Evolutionary conservation across 2,888 invertebrate genomes (phyloP), one percentile per base, ranked within the genome.

Genomic region (Cephus rjabovi): DNA sequence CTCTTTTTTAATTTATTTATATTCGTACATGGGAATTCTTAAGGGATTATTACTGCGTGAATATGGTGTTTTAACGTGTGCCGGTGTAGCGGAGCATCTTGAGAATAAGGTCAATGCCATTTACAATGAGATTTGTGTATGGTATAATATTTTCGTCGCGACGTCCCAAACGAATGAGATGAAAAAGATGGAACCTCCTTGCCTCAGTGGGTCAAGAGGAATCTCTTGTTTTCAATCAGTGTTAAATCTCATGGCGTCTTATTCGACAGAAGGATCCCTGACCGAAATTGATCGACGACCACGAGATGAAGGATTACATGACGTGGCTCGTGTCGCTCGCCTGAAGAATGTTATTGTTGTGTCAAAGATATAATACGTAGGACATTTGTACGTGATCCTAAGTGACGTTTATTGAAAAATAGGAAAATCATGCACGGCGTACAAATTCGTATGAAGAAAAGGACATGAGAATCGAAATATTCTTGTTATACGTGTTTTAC

Each of bases 281-380:
- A 81, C 80, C 80, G 80, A 79, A 81, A 81, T 81, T 76, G 75
- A 81, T 77, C 76, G 35, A 33, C 15, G 71, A 71, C 71, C 31
- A 71, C 71, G 71, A 71, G 71, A 56, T 56, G 40, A 56, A 56
- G 40, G 40, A 56, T 56, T 56, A 56, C 40, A 56, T 56, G 40
- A 56, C 40, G 40, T 56, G 40, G 40, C 40, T 56, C 6, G 23
- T 56, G 40, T 56, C 40, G 9, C 23, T 23, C 40, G 40, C 15
- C 9, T 9, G 6, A 56, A 23, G 40, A 23, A 56, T 23, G 23
- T 56, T 23, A 56, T 56, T 56, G 40, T 56, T 2, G 40, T 56
- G 23, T 9, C 23, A 23, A 56, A 56, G 15, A 4, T 6, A 15
- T 40, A 40, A 40, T 1, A 15, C 15, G 23, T 9, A 56, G 2